phyloP scores from a whole-genome alignment of 2,888 invertebrate species.

The Clivina fossor region DNA sequence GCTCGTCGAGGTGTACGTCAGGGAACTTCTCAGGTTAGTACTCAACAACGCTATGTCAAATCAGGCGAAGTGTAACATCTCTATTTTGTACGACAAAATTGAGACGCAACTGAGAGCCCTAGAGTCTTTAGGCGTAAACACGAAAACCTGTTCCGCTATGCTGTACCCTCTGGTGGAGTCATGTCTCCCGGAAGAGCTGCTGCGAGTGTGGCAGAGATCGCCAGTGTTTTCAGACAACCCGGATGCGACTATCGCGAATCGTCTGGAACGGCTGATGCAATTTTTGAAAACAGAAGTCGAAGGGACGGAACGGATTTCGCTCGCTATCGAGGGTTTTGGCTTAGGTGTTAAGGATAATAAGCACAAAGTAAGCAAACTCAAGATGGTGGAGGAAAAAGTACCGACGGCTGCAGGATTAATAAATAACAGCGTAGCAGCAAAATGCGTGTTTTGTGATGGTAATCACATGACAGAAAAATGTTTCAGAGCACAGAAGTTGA shows the following conservation, averaged over 20 bases:
- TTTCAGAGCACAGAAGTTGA: constrained; percentile 1
- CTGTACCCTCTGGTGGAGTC: constrained; percentile 20
- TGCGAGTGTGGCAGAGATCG: constrained; percentile 15
- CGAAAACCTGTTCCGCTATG: constrained; percentile 19
- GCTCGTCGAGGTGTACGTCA: constrained; percentile 7
- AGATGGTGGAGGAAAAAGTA: neutral
- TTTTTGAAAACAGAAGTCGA: constrained; percentile 3
- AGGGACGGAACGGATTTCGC: neutral
- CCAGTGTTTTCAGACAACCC: neutral
- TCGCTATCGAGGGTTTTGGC: constrained; percentile 4
- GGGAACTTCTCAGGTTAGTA: neutral
- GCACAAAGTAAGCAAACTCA: constrained; percentile 1
- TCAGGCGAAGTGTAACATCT: neutral
- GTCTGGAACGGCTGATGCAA: neutral
- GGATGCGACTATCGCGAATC: neutral
- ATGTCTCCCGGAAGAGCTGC: constrained; percentile 14
- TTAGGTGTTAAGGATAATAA: neutral
- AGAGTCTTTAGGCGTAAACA: constrained; percentile 11
- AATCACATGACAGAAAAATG: constrained; percentile 9
- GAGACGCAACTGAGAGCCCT: constrained; percentile 13
- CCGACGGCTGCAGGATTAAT: constrained; percentile 4
- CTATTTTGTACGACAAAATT: constrained; percentile 14
- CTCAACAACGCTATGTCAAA: too few species aligned
- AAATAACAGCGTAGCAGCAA: neutral
- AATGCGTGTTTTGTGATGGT: constrained; percentile 19